Evolutionary conservation across 2,113 vertebrate species (phyloP), one percentile per base, ranked within the genome.

Genomic region (Leptocoma aspasia): DNA sequence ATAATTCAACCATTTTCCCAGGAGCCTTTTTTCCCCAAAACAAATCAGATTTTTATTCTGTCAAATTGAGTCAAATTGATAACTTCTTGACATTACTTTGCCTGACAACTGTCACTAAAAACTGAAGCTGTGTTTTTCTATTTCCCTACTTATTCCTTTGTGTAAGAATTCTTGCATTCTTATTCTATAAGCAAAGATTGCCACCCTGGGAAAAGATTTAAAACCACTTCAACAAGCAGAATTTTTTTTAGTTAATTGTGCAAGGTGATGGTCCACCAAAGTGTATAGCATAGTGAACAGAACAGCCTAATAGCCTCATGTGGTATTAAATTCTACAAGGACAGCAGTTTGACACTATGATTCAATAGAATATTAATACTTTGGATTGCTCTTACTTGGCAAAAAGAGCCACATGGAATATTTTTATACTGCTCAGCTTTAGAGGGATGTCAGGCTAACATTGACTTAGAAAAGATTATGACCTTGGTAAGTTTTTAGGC

Each of bases 291-390:
- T 35, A 82, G 49, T 75, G 84, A 91, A 94, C 68, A 86, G 33
- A 88, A 76, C n/a, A 68, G 44, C 14, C 28, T 68, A 84, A 78
- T 33, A 87, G 57, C 33, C 75, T 90, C 82, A 80, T 18, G 35
- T 39, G 49, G 78, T 39, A 65, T 64, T 91, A 39, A 82, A 91
- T 92, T 95, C 78, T 61, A 86, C 89, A 95, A 85, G 73, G 59
- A 85, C 87, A 92, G 85, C 81, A 93, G 24, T 94, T 85, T 89
- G 75, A 90, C 66, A 65, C 45, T 17, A 31, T 49, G 31, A 88
- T 72, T 87, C 63, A 93, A 81, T 8, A 85, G 82, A 92, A 71
- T 85, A 79, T 72, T 79, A 91, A 65, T 82, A 79, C 41, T 57
- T 61, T n/a, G 9, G 33, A 61, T 82, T 61, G 59, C 60, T 71